Base-by-base conservation (phyloP, 2,888 invertebrate genomes). In the Oscheius onirici region DNA sequence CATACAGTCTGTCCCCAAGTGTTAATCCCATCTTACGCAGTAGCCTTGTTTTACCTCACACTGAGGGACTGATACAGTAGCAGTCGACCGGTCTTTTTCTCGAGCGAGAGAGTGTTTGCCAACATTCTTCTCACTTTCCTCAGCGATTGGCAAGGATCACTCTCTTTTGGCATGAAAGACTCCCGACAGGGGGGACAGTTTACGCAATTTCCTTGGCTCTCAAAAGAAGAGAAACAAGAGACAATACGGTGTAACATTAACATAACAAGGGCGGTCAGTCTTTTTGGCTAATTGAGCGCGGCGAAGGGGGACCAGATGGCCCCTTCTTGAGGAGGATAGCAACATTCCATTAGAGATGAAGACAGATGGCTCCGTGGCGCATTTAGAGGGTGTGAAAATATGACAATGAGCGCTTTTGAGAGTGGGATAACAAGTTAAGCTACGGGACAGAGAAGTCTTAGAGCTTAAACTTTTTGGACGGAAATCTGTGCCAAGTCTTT, bases 321-420 rank as follows among this genome's bases (percentile, higher is more conserved):
- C 34, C 57, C 17, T 22, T 24, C 63, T 49, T 26, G 26, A 26
- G 49, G 34, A 22, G 13, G 22, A n/a, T n/a, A 3, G 40, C n/a
- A n/a, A 41, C 63, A 63, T 63, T 63, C 63, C 63, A 63, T 63
- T 63, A 66, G 63, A 49, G 49, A 34, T 8, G 46, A 28, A 49
- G 52, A 51, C 40, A 66, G 66, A 66, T 66, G 66, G 49, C 20
- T n/a, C 6, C 58, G 46, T 46, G 46, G 46, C 46, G 5, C 46
- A 20, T 58, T 17, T 40, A 58, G 58, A 58, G 58, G 58, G 58
- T 58, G 58, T 58, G 34, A 58, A 58, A 58, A 43, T 58, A 58
- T 58, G 41, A 17, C n/a, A 24, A 52, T 15, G 5, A 52, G 24
- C 22, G n/a, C 52, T 24, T 52, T 52, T 3, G 34, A 34, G 34